Evolutionary conservation across 2,113 vertebrate genomes (phyloP), one percentile per base, ranked within the genome.

Genomic region (Perca schrenkii): DNA sequence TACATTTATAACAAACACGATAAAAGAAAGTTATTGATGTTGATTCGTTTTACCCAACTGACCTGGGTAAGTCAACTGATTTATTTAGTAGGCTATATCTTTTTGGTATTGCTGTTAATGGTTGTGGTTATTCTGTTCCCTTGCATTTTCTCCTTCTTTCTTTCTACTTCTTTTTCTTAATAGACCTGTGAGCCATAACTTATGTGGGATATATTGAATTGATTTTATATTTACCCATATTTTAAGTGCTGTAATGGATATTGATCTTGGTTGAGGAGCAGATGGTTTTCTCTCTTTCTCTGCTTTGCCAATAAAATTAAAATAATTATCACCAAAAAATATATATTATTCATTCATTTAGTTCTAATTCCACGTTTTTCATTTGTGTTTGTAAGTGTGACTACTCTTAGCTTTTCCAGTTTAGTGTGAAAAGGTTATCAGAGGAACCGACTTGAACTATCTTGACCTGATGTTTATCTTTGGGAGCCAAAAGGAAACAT

Each of bases 381-480:
- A 19, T 67, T 52, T 16, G 21, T 21, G 17, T 65, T 28, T 61
- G 0, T 31, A 8, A 31, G 11, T 8, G 47, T 40, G 49, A 21
- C 8, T 19, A 67, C 8, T 46, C 1, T 4, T 1, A 36, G 19
- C 22, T 31, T 65, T 76, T 56, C 49, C 58, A 36, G 46, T 36
- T 52, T 3, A 34, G 7, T 36, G 12, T 0, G 16, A 15, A 50
- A 14, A 1, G 21, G 46, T 16, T 14, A 3, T 60, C 4, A 53
- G 5, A 22, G 11, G 8, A 53, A 50, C 17, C 0, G 36, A 63
- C 0, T 46, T 0, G 25, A 80, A 58, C 8, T 57, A 40, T 86
- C 86, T 87, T 73, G 66, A 54, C 1, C 2, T 4, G 0, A 8
- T 31, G 0, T 22, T 58, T 0, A 49, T 72, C 83, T 91, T 91